phyloP scores from a whole-genome alignment of 2,888 invertebrate genomes.

The Loripinus fragilis region DNA sequence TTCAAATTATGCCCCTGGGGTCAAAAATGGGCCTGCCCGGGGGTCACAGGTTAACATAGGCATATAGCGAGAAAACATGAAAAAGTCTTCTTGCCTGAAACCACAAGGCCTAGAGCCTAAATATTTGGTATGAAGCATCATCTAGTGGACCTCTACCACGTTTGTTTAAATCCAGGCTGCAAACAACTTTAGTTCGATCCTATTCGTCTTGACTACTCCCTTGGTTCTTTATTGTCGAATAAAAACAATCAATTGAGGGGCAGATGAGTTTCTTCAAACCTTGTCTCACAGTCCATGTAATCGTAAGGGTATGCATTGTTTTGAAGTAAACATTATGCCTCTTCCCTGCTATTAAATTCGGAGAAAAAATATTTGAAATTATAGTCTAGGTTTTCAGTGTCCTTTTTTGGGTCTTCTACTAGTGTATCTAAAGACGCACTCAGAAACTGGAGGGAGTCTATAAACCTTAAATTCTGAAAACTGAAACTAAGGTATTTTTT shows the following conservation, averaged over 20 bases:
- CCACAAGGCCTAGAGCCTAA: too few species aligned
- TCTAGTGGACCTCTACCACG: too few species aligned
- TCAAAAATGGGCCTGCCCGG: too few species aligned
- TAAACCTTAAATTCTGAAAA: slow-evolving; percentile 31
- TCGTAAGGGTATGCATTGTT: background rate
- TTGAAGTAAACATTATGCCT: background rate
- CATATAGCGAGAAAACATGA: too few species aligned
- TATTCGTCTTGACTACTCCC: background rate
- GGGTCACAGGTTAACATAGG: too few species aligned
- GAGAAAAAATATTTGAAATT: slow-evolving; percentile 1
- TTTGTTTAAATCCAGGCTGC: too few species aligned
- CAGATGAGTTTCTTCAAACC: background rate
- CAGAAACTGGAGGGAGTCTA: slow-evolving; percentile 44
- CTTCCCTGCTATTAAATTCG: slow-evolving; percentile 7
- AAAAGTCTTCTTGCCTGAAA: too few species aligned
- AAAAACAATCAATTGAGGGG: background rate
- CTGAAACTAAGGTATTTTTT: slow-evolving; percentile 44
- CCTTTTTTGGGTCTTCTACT: slow-evolving; percentile 25
- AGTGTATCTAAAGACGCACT: slow-evolving; percentile 30
- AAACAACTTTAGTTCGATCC: too few species aligned
- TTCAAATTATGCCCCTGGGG: too few species aligned
- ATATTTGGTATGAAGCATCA: too few species aligned
- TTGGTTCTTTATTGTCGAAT: background rate
- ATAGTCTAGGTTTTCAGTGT: background rate
- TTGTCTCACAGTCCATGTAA: background rate